These are phyloP conservation scores for Spizaetus ornatus DNA, from an alignment of 2,113 vertebrate species.

Conservation along the genomic window DNA sequence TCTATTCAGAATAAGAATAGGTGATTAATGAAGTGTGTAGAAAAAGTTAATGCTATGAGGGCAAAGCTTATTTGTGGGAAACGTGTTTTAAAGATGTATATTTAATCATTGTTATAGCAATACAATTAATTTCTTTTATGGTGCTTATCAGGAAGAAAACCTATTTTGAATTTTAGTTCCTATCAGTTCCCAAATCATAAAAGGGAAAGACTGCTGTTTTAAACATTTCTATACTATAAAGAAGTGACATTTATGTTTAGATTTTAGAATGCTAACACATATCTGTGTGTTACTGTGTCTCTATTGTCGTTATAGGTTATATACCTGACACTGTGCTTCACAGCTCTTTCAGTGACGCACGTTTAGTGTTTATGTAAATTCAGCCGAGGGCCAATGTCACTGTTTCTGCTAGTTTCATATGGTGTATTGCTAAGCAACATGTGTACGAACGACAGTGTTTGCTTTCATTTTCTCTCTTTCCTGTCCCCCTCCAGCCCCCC, in stretches of 20 bases:
- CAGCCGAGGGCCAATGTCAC: neutral
- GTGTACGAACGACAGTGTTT: neutral
- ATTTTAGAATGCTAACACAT: neutral
- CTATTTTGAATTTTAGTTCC: neutral
- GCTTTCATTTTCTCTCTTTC: neutral
- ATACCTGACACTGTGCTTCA: neutral
- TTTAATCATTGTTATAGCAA: neutral
- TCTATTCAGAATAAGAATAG: neutral
- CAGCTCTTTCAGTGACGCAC: neutral
- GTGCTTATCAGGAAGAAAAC: neutral
- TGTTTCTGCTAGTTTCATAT: neutral
- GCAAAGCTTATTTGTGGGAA: neutral
- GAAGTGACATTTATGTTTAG: neutral
- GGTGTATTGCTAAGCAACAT: slow-evolving; percentile 46
- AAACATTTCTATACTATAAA: neutral
- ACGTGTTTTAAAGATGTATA: neutral
- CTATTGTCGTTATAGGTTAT: neutral
- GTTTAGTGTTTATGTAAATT: neutral
- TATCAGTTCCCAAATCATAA: neutral
- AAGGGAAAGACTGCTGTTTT: neutral
- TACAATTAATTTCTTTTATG: neutral
- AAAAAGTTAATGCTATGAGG: neutral
- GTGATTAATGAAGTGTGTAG: neutral
- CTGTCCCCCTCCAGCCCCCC: neutral
- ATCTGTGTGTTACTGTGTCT: neutral